These are phyloP conservation scores for Microtus pennsylvanicus DNA, from an alignment of 2,113 vertebrate species.

Conservation along the genomic window DNA sequence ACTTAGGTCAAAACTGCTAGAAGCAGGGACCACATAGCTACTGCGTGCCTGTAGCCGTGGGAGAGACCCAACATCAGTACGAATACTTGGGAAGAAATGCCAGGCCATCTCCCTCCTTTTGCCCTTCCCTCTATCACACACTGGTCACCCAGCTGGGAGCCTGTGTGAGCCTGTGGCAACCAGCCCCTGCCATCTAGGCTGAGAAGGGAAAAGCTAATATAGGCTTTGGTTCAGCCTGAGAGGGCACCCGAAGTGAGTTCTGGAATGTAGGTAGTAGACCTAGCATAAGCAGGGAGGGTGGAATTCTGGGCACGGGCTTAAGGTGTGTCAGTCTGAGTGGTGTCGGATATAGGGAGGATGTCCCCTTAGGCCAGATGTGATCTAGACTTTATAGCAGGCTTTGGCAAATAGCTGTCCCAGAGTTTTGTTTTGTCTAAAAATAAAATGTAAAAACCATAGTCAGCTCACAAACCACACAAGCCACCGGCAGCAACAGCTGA, in stretches of 20 bases:
- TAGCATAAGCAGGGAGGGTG: neutral
- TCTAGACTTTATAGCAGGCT: conserved; percentile 11
- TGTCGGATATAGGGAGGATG: neutral
- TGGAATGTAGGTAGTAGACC: neutral
- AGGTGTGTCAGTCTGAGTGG: neutral
- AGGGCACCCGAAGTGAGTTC: neutral
- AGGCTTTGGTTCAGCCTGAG: neutral
- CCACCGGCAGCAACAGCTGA: neutral
- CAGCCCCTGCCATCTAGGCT: neutral
- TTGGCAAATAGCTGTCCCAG: neutral
- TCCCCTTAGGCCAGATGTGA: conserved; percentile 13
- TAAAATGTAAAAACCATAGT: conserved; percentile 43
- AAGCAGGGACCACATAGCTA: neutral
- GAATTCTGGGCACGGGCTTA: neutral
- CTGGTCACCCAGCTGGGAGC: neutral
- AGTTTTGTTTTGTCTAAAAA: conserved; percentile 55
- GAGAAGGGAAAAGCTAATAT: neutral
- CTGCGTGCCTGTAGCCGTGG: neutral
- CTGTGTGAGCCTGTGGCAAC: neutral
- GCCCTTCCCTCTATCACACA: neutral
- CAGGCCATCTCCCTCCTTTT: neutral
- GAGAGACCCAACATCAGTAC: neutral
- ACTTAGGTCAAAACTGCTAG: neutral
- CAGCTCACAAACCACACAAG: neutral
- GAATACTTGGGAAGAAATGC: neutral